Evolutionary conservation across 2,888 invertebrate genomes (phyloP), one percentile per base, ranked within the genome.

Genomic region (Rhogogaster chlorosoma): DNA sequence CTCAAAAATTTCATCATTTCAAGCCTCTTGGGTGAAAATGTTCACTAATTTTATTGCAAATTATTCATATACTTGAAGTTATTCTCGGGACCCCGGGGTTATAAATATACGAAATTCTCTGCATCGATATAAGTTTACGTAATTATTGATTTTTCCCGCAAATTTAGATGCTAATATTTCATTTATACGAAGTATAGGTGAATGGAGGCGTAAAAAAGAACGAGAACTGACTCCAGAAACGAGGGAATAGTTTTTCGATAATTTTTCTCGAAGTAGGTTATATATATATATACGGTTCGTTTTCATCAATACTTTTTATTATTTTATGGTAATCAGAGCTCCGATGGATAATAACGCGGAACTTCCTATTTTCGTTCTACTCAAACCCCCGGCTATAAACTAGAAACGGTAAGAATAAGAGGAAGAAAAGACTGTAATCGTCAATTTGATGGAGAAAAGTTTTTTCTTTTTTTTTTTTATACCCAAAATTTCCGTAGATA

Each of bases 261-360:
- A 57, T 6, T 57, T 57, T 57, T 57, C n/a, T 61, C 61, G 61
- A 15, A 15, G 18, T 38, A 9, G n/a, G n/a, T n/a, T 38, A 38
- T 38, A 9, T 38, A 38, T 38, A 6, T 38, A 49, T n/a, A n/a
- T 53, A 53, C 1, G n/a, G 53, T 53, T 53, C 7, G n/a, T n/a
- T 53, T n/a, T 53, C n/a, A 53, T 53, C 53, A 53, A 53, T 53
- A 26, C 26, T 70, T 70, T 70, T 70, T 70, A 70, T 70, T 36
- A 36, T 70, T n/a, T n/a, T 36, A 36, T 70, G 32, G 7, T 61
- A 70, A 36, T 36, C 32, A 36, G n/a, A 36, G 32, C 0, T n/a
- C n/a, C 67, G 10, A 15, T 7, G 22, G 32, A 70, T 26, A 36
- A 32, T 18, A 36, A 32, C 36, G 7, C 18, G 36, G 36, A 18